Conservation (phyloP, 2,888 invertebrate species). For the Lepeophtheirus nordmannii region DNA sequence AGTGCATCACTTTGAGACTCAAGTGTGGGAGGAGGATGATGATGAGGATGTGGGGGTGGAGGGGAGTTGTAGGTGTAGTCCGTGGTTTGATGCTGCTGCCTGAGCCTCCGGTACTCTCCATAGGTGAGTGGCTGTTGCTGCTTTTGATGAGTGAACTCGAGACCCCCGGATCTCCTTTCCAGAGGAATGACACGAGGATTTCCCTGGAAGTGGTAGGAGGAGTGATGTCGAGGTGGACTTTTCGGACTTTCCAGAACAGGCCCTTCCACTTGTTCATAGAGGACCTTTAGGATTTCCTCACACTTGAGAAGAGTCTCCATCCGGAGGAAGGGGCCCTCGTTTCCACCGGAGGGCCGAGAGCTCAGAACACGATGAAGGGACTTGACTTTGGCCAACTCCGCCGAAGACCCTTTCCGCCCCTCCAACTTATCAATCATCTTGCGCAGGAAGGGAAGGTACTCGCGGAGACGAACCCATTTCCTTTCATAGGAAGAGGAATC, state of each 20-base stretch:
- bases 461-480: background rate
- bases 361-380: background rate
- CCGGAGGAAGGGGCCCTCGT: background rate
- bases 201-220: background rate
- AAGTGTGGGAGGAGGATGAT: background rate
- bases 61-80: background rate
- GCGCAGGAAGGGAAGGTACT: conserved; percentile 8
- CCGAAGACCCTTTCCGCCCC: background rate
- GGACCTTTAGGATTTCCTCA: conserved; percentile 10
- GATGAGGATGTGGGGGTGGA: background rate
- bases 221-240: background rate
- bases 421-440: conserved; percentile 17
- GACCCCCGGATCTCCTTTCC: background rate
- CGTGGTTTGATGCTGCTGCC: background rate
- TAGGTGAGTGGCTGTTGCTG: background rate
- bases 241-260: background rate
- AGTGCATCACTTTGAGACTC: background rate
- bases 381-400: conserved; percentile 16
- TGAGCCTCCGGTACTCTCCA: background rate
- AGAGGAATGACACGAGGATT: background rate
- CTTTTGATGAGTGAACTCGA: background rate
- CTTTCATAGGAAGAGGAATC: conserved; percentile 9
- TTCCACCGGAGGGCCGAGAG: background rate
- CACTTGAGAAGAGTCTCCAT: conserved; percentile 21
- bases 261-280: conserved; percentile 21